phyloP scores from a whole-genome alignment of 2,888 invertebrate species.

The Blera fallax region DNA sequence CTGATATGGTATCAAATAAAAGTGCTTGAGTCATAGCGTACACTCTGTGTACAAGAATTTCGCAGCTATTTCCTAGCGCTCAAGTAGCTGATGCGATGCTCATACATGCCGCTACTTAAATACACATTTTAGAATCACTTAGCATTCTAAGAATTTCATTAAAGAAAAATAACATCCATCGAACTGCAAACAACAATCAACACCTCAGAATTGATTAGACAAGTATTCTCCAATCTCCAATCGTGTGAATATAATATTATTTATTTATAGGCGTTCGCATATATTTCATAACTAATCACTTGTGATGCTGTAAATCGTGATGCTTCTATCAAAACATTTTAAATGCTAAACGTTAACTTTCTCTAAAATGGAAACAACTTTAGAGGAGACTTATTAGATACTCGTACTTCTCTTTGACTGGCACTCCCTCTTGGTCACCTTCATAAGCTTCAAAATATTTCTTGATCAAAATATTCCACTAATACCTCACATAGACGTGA shows the following conservation, averaged over 20 bases:
- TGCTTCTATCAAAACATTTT: slow-evolving; percentile 18
- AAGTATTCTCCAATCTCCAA: slow-evolving; percentile 11
- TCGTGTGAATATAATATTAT: slow-evolving; percentile 41
- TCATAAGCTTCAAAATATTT: neutral
- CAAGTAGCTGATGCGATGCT: too few relatives aligned
- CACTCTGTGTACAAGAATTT: neutral
- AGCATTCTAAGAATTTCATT: slow-evolving; percentile 12
- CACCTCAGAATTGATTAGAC: slow-evolving; percentile 38
- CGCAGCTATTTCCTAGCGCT: neutral
- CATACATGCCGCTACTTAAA: slow-evolving; percentile 27
- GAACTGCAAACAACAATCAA: slow-evolving; percentile 48
- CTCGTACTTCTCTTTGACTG: neutral
- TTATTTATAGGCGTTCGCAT: slow-evolving; percentile 39
- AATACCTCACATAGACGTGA: neutral
- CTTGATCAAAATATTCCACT: neutral
- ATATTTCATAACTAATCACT: slow-evolving; percentile 45
- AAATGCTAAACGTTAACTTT: neutral
- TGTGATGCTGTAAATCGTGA: slow-evolving; percentile 35
- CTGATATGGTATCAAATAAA: neutral
- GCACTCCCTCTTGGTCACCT: neutral
- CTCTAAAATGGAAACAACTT: slow-evolving; percentile 3
- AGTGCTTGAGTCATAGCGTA: neutral
- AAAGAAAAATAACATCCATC: slow-evolving; percentile 16
- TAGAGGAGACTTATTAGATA: too few relatives aligned
- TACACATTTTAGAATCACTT: slow-evolving; percentile 4